Base-by-base conservation (phyloP, 2,113 vertebrate genomes). In the Anolis carolinensis region DNA sequence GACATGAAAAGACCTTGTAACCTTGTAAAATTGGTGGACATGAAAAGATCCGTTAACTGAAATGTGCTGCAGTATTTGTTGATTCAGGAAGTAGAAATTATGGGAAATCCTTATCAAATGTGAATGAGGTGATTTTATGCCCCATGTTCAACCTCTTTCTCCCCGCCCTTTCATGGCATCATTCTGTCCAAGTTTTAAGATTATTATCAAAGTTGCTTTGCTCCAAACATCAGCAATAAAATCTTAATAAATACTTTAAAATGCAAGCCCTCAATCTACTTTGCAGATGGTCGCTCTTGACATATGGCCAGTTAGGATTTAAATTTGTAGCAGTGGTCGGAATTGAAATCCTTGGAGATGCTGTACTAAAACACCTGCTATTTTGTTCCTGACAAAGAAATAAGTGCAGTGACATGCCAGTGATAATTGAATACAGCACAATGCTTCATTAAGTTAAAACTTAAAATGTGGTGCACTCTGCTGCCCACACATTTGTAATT, bases 371-470 rank as follows among this genome's bases (percentile, higher is more conserved):
- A 86, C 70, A 87, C 39, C n/a, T 91, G n/a, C 36, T 83, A 21
- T 82, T 93, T 93, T 87, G 32, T 67, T 90, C 71, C 79, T 76
- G 0, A 71, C 83, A 90, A 44, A 88, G 36, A 16, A 16, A 18
- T 87, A 85, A 86, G 67, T 30, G 27, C 70, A 79, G 48, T 92
- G 83, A 81, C 82, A 70, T 70, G 34, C 10, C 68, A 7, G 34
- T 0, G 4, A 74, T 16, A 84, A 84, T 76, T 83, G 87, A 90
- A 71, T 71, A 65, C 18, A 76, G 72, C 25, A 75, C 85, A 93
- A 62, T 81, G 30, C 74, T 91, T 91, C 0, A 81, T 92, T 87
- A 89, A 79, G 23, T 82, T 89, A 89, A 92, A 91, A 65, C 44
- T 74, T 81, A 74, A 86, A 84, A 65, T 84, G 50, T 83, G 71